Percentiles rank a stretch among this genome's conserved stretches.
These are phyloP conservation scores for Glossophaga mutica DNA, from an alignment of 2,797 vertebrate species.

Conservation along the genomic window DNA sequence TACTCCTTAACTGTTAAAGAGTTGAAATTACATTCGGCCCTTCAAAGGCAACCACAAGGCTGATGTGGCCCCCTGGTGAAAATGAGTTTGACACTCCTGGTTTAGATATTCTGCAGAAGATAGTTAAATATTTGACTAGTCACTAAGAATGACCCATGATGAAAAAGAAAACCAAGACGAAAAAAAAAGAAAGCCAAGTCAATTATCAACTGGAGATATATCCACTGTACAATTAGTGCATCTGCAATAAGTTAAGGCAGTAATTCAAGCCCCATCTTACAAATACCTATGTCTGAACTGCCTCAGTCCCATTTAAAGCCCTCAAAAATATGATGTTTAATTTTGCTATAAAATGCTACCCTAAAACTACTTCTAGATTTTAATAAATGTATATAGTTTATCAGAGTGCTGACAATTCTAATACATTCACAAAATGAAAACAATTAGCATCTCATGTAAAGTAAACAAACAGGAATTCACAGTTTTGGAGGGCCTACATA, in stretches of 20 bases:
- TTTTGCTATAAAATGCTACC: background rate
- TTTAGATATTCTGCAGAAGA: background rate
- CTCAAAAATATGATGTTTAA: background rate
- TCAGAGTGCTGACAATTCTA: background rate
- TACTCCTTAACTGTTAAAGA: too few species aligned
- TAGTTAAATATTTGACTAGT: background rate
- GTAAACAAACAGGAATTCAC: background rate
- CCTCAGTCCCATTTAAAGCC: background rate
- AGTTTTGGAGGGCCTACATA: background rate
- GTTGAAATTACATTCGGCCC: too few species aligned
- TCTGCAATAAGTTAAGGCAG: background rate
- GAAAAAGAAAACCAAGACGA: background rate
- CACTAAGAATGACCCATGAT: background rate
- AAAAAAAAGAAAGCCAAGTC: background rate
- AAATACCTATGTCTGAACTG: background rate
- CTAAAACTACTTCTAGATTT: slow-evolving; percentile 9
- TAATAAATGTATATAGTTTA: background rate
- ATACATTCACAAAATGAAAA: background rate
- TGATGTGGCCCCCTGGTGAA: too few species aligned
- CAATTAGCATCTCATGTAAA: background rate
- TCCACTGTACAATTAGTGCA: background rate
- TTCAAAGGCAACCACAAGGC: too few species aligned
- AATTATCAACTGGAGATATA: background rate
- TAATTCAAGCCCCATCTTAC: background rate
- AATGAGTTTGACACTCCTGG: too few species aligned